Conservation (phyloP, 2,113 vertebrate species). For the Morone saxatilis region DNA sequence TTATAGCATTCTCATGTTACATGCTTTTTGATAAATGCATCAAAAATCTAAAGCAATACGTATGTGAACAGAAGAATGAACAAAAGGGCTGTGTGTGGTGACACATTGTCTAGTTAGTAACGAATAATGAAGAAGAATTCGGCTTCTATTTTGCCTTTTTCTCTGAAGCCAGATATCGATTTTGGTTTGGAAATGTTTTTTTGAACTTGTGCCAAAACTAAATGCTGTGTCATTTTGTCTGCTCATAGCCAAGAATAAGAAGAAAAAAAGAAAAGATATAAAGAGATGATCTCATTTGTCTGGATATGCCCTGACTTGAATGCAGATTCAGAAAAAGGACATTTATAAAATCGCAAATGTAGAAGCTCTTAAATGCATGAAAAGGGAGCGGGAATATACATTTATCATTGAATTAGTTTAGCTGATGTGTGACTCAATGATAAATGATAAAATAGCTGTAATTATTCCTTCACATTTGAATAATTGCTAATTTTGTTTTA, state of each 20-base stretch:
- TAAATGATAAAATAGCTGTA: neutral
- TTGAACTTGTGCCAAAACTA: constrained; percentile 76
- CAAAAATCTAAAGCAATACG: neutral
- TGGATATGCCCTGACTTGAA: constrained; percentile 32
- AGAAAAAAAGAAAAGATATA: constrained; percentile 28
- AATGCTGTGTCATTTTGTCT: constrained; percentile 79
- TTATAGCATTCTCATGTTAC: neutral
- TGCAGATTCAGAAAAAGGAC: constrained; percentile 23
- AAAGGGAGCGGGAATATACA: neutral
- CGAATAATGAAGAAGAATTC: neutral
- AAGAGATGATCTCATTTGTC: constrained; percentile 58
- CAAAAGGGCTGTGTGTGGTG: neutral
- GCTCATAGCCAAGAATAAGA: constrained; percentile 51
- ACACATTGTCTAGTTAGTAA: neutral
- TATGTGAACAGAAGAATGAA: neutral
- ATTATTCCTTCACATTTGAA: constrained; percentile 11
- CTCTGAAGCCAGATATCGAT: constrained; percentile 66
- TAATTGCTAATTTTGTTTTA: constrained; percentile 19
- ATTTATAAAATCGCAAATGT: neutral
- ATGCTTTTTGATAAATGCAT: neutral
- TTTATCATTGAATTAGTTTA: constrained; percentile 8
- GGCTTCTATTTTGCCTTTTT: constrained; percentile 25
- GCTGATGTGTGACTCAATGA: neutral
- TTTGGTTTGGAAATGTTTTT: constrained; percentile 65
- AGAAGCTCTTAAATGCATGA: neutral